Percentiles rank a stretch among this genome's conserved stretches.
Conservation (phyloP, 2,797 vertebrate species). For the Hyperoplus lanceolatus region DNA sequence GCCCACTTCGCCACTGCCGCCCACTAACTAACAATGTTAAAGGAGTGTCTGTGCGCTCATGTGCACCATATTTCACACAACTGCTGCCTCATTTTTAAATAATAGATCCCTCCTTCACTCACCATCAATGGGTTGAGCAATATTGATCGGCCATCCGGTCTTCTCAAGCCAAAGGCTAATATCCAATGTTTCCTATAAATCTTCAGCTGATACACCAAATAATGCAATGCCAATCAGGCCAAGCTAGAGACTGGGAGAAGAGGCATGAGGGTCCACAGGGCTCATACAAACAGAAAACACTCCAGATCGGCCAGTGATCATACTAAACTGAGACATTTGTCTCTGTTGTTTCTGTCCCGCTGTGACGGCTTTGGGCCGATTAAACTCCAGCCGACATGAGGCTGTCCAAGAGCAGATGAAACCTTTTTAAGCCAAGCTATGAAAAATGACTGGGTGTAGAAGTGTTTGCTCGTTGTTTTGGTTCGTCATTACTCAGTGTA, state of each 20-base stretch:
- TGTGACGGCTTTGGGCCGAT: constrained; percentile 71
- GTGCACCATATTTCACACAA: constrained; percentile 32
- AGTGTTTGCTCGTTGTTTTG: constrained; percentile 75
- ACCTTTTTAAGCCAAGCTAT: constrained; percentile 69
- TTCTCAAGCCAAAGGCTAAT: constrained; percentile 65
- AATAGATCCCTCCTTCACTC: constrained; percentile 51
- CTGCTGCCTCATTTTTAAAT: constrained; percentile 50
- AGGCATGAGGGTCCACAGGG: constrained; percentile 25
- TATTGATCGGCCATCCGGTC: constrained; percentile 63
- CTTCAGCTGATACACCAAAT: constrained; percentile 55
- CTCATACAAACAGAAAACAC: constrained; percentile 63
- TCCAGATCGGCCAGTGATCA: constrained; percentile 78
- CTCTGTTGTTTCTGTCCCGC: constrained; percentile 70
- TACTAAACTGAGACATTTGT: constrained; percentile 83
- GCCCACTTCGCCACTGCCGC: too few species aligned
- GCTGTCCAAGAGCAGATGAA: constrained; percentile 70
- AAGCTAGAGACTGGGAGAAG: constrained; percentile 25
- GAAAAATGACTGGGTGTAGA: constrained; percentile 69
- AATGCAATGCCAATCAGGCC: constrained; percentile 56
- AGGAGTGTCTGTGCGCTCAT: constrained; percentile 1
- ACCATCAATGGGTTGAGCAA: constrained; percentile 49
- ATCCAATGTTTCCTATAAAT: constrained; percentile 68
- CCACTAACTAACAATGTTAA: neutral
- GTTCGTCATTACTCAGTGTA: constrained; percentile 69
- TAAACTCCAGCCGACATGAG: constrained; percentile 78